Evolutionary conservation across 2,113 vertebrate genomes (phyloP).

Genomic region (Gallinago paraguaiae): DNA sequence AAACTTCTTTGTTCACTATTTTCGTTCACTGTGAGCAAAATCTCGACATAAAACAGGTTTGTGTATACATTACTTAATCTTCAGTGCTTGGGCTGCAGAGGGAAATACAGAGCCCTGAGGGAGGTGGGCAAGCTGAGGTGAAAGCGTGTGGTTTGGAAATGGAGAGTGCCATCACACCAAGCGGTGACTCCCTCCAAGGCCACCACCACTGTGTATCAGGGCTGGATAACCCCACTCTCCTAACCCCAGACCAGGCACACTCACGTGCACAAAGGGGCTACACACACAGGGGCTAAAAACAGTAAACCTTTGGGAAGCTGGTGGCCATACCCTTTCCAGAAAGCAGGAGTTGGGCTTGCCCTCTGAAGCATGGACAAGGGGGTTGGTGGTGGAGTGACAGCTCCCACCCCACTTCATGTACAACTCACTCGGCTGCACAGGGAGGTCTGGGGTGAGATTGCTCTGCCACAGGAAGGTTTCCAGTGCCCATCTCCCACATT

Average conservation of each 20-base stretch:
- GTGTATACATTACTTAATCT: background rate
- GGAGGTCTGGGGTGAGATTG: background rate
- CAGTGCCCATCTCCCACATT: background rate
- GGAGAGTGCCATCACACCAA: accelerated
- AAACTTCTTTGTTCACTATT: background rate
- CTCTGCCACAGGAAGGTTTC: background rate
- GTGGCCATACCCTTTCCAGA: background rate
- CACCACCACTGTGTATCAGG: accelerated
- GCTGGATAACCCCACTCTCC: accelerated
- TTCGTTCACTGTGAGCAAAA: background rate
- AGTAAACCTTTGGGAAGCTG: background rate
- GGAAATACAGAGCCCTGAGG: background rate
- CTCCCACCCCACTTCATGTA: accelerated
- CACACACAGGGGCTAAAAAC: background rate
- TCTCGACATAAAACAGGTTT: background rate
- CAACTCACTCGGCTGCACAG: accelerated
- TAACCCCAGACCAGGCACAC: background rate
- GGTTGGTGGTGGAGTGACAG: accelerated
- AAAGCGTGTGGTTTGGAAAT: background rate
- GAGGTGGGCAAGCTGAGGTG: background rate
- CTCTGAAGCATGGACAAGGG: background rate
- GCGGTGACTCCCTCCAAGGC: background rate
- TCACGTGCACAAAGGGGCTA: background rate
- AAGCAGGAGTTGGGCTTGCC: accelerated
- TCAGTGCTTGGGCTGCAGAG: background rate